Base-by-base conservation (phyloP, 2,113 vertebrate genomes). In the Forbesichthys papilliferus region DNA sequence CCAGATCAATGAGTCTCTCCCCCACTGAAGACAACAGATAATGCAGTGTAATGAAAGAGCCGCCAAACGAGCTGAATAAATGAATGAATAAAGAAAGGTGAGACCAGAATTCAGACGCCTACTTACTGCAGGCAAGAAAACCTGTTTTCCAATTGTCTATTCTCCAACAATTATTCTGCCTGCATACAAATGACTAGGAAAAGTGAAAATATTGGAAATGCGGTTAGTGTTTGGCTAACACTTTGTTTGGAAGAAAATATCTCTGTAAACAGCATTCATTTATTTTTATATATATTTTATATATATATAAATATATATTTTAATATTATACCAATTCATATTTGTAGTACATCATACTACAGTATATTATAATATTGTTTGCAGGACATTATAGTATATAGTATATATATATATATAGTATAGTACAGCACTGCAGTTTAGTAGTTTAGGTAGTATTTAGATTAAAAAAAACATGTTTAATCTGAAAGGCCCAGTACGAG, bases 61-160 rank as follows among this genome's bases (percentile, higher is more conserved):
- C 86, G 89, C 87, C 89, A 91, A 92, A 92, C 88, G 87, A 92
- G 87, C 85, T 89, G 89, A 90, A 92, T 92, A 91, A 92, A 91
- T 90, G 83, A 91, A 91, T 88, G 88, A 91, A 88, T 90, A 90
- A 90, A 89, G 90, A 87, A 89, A 88, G 83, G 88, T 90, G 89
- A 92, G 90, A 87, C 80, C 60, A 81, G 88, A 90, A 91, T 89
- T 88, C 91, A 90, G 87, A 89, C 84, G 78, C 86, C 84, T 88
- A 89, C 87, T 87, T 87, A 91, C 88, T 84, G 83, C 87, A 86
- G 90, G 88, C 89, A 82, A 83, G 84, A 88, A 86, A 90, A 85
- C 74, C 80, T 83, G 82, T 84, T 88, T 90, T 89, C 86, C 87
- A 89, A 91, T 90, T 88, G 85, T 90, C 86, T 89, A 69, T 81